Evolutionary conservation across 1,140 invertebrate species (phyloP).

Genomic region (Hydropsyche tenuis): DNA sequence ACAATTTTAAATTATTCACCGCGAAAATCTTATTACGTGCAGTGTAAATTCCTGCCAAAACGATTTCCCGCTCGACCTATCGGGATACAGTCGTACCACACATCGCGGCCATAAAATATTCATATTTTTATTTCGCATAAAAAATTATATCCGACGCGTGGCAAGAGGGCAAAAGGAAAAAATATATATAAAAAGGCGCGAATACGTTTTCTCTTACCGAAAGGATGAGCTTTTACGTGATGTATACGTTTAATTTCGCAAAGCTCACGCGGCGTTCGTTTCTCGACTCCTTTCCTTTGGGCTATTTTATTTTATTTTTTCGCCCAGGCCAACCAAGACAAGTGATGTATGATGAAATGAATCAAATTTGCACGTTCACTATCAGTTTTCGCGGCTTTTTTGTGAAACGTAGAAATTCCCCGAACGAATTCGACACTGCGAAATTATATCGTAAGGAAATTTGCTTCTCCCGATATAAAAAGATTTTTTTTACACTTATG

Average conservation of each 20-base stretch:
- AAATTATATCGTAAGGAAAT: too few species aligned
- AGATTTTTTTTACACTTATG: too few species aligned
- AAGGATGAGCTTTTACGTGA: conserved; percentile 15
- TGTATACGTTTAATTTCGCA: conserved; percentile 20
- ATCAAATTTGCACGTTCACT: conserved; percentile 12
- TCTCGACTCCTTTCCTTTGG: not conserved
- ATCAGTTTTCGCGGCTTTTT: not conserved
- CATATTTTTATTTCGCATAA: conserved; percentile 11
- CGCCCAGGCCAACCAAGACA: not conserved
- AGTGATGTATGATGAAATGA: conserved; percentile 9
- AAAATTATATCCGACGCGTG: conserved; percentile 5
- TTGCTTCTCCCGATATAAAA: too few species aligned
- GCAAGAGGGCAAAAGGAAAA: not conserved
- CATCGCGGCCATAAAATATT: not conserved
- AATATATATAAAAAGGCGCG: too few species aligned
- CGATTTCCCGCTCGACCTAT: too few species aligned
- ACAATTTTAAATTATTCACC: too few species aligned
- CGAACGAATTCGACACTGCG: too few species aligned
- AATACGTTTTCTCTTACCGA: not conserved
- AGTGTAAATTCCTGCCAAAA: too few species aligned
- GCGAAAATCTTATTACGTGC: too few species aligned
- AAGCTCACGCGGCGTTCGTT: conserved; percentile 6
- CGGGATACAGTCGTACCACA: not conserved
- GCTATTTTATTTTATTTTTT: too few species aligned
- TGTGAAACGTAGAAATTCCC: not conserved